Conservation (phyloP, 2,113 vertebrate genomes). For the Micromys minutus region DNA sequence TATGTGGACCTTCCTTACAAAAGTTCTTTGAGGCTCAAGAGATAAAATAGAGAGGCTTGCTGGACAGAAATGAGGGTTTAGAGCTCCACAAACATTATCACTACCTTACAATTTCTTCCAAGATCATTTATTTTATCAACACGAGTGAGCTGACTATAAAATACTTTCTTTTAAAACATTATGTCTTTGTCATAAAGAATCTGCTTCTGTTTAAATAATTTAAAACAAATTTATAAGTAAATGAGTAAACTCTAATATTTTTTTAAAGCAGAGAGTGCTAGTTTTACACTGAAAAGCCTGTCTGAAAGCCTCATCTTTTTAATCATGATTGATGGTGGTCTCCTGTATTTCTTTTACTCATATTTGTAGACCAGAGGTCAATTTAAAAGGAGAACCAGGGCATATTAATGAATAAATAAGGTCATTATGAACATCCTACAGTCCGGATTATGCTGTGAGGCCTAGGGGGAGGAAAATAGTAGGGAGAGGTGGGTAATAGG, state of each 20-base stretch:
- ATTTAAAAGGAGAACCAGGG: background rate
- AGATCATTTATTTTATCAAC: background rate
- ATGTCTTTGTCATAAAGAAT: background rate
- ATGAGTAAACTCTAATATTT: background rate
- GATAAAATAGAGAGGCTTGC: background rate
- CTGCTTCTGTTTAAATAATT: background rate
- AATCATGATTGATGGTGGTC: background rate
- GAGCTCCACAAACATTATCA: background rate
- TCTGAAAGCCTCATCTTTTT: background rate
- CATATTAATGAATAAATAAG: background rate
- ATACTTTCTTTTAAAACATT: background rate
- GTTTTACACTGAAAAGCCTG: too few relatives aligned
- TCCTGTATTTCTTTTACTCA: background rate
- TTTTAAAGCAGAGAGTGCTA: background rate
- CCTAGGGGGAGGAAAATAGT: background rate
- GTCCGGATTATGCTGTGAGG: background rate
- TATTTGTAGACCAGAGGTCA: background rate
- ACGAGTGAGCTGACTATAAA: background rate
- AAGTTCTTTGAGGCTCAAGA: background rate
- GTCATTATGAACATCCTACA: background rate
- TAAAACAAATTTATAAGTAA: conserved; percentile 19
- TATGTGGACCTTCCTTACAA: background rate
- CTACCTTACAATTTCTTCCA: background rate
- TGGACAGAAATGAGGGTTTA: background rate
- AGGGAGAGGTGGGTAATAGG: background rate